Percentiles rank a stretch among this genome's conserved stretches.
Conservation (phyloP, 2,888 invertebrate genomes). For the Caenorhabditis sp. region DNA sequence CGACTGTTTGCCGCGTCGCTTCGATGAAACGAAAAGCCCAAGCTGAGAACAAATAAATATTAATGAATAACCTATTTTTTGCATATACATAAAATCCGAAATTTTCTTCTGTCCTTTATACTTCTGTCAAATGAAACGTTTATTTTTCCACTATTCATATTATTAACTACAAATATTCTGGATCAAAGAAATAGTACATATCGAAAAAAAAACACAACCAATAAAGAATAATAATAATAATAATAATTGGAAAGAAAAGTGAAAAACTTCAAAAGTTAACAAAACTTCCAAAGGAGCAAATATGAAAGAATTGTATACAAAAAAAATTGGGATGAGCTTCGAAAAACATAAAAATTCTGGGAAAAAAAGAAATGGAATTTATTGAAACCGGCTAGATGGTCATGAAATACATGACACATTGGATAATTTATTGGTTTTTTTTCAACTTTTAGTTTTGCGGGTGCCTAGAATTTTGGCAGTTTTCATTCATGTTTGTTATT, state of each 20-base stretch:
- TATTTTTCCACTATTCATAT: neutral
- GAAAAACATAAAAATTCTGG: neutral
- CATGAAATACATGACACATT: neutral
- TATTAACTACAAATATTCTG: neutral
- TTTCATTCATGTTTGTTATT: neutral
- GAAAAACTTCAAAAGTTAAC: neutral
- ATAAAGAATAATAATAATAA: neutral
- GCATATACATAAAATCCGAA: neutral
- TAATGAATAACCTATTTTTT: too few species aligned
- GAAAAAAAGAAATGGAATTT: neutral
- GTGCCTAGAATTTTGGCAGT: neutral
- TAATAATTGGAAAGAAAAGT: neutral
- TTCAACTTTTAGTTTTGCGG: neutral
- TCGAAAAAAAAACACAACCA: neutral
- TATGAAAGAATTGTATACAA: neutral
- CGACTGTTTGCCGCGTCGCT: slow-evolving; percentile 8
- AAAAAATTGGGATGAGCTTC: neutral
- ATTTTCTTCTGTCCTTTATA: neutral
- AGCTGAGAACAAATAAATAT: slow-evolving; percentile 1
- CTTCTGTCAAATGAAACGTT: neutral
- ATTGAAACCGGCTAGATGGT: neutral
- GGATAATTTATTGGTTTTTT: neutral
- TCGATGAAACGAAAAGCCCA: slow-evolving; percentile 8
- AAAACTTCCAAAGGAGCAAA: neutral
- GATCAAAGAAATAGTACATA: neutral